Conservation (phyloP, 2,797 vertebrate species). For the Varecia variegata region DNA sequence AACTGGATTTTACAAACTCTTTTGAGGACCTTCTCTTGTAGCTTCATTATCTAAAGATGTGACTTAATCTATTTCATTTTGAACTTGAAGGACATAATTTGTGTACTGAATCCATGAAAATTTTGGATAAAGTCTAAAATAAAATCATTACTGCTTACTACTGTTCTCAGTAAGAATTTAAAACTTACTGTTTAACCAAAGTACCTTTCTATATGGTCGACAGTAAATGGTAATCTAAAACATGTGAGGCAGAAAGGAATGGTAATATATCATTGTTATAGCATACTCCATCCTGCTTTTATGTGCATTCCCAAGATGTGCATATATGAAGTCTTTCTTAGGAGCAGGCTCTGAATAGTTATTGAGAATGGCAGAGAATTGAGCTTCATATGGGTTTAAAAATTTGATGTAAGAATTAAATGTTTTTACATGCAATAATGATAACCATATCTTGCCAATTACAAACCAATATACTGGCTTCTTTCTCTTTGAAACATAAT, state of each 20-base stretch:
- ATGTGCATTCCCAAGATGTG: conserved; percentile 57
- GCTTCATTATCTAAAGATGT: not conserved
- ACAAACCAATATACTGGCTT: not conserved
- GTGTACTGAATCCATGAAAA: not conserved
- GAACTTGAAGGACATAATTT: not conserved
- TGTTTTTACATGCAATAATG: conserved; percentile 56
- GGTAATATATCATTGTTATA: conserved; percentile 77
- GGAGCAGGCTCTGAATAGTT: conserved; percentile 30
- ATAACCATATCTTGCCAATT: not conserved
- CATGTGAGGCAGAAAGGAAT: conserved; percentile 75
- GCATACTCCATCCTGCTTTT: conserved; percentile 68
- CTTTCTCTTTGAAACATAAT: not conserved
- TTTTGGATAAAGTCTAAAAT: not conserved
- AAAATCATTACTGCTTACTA: conserved; percentile 60
- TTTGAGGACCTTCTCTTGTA: not conserved
- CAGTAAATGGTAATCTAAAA: conserved; percentile 77
- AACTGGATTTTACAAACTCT: not conserved
- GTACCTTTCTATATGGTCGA: conserved; percentile 54
- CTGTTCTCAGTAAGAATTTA: conserved; percentile 66
- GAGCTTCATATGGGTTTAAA: conserved; percentile 15
- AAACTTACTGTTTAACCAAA: conserved; percentile 51
- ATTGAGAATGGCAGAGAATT: not conserved
- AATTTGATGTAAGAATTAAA: not conserved
- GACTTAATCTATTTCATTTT: conserved; percentile 29
- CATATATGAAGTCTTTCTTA: conserved; percentile 19